Percentiles rank a stretch among this genome's conserved stretches.
These are phyloP conservation scores for Ruditapes philippinarum DNA, from an alignment of 1,140 invertebrate genomes.

Conservation along the genomic window DNA sequence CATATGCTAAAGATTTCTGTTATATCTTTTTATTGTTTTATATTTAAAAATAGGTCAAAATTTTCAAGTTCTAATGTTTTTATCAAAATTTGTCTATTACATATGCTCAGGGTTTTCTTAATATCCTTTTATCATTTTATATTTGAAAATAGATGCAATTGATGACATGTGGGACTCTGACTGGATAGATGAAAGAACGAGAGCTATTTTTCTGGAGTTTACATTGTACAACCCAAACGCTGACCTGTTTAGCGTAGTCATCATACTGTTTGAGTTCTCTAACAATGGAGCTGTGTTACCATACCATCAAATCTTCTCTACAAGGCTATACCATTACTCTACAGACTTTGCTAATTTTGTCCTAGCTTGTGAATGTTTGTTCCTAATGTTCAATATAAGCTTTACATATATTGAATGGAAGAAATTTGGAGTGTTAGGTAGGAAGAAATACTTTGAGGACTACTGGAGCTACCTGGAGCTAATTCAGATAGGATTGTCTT, in stretches of 20 bases:
- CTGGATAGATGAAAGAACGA: conserved; percentile 87
- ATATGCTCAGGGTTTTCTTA: no score
- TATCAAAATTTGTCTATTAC: no score
- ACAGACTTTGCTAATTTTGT: conserved; percentile 63
- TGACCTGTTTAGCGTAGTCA: conserved; percentile 70
- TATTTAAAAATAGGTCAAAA: no score
- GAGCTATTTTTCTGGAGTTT: conserved; percentile 87
- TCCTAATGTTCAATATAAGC: conserved; percentile 49
- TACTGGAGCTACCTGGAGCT: conserved; percentile 73
- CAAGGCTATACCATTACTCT: conserved; percentile 64
- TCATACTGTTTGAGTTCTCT: conserved; percentile 62
- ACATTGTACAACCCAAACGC: conserved; percentile 86
- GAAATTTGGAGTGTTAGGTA: conserved; percentile 52
- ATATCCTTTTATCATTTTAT: no score
- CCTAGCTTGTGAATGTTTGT: conserved; percentile 62
- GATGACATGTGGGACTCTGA: conserved; percentile 77
- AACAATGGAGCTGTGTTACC: conserved; percentile 64
- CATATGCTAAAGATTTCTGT: no score
- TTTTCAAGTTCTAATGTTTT: no score
- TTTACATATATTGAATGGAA: conserved; percentile 67
- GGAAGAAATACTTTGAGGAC: conserved; percentile 65
- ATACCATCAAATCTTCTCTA: conserved; percentile 65
- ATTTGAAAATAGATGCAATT: conserved; percentile 9
- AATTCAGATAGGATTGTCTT: conserved; percentile 67
- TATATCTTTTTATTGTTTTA: no score